Base-by-base conservation (phyloP, 2,888 invertebrate species). In the Seira musarum region DNA sequence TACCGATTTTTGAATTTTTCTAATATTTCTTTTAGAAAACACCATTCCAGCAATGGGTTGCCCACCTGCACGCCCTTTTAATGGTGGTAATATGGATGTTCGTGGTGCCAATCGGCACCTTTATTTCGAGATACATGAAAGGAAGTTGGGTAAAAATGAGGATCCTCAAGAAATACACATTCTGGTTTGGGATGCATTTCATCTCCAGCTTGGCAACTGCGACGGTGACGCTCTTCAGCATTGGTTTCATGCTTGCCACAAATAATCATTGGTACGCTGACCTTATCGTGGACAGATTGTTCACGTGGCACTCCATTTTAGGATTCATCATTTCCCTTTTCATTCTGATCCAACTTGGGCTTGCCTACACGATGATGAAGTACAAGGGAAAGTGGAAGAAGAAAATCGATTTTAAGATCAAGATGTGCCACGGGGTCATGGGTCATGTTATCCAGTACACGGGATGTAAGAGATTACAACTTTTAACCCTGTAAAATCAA, bases 141-240 rank as follows among this genome's bases (percentile, higher is more conserved):
- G 82, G 79, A 35, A 84, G 82, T 0, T 82, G 63, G 61, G n/a
- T 25, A 6, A 66, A 75, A 17, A 19, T n/a, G 1, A 61, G n/a
- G 8, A 69, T 17, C 10, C 53, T 73, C 22, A 1, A 46, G 22
- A 25, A 19, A 2, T 80, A 68, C 40, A 81, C 74, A 21, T 17
- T 81, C n/a, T 83, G 83, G 83, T 83, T 66, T 49, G 66, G 64
- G 21, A 82, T 83, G 71, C 74, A 77, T 72, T 10, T 13, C 13
- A 8, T 35, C 19, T 60, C 17, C 1, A 25, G 49, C 2, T 19
- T 73, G 17, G 57, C 65, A 17, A 19, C 30, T 15, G 17, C n/a
- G n/a, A n/a, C n/a, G n/a, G n/a, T n/a, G n/a, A n/a, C n/a, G n/a
- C n/a, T n/a, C n/a, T n/a, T 53, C 19, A 25, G 6, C 10, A 73